Evolutionary conservation across 2,113 vertebrate species (phyloP), one percentile per base, ranked within the genome.

Genomic region (Sinocyclocheilus grahami): DNA sequence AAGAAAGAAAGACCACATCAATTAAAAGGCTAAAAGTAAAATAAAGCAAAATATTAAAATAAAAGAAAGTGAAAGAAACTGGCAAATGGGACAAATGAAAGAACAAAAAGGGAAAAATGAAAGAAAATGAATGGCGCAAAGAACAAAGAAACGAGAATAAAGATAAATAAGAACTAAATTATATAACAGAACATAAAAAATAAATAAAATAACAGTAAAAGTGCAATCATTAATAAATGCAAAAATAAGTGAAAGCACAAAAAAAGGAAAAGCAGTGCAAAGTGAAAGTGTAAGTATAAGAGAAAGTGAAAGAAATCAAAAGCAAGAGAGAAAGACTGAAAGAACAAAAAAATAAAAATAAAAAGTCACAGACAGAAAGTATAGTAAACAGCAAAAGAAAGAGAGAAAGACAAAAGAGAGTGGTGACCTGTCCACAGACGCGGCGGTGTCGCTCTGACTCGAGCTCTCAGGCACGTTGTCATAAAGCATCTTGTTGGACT

Each of bases 401-500:
- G 33, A 84, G 7, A 24, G 27, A 7, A 11, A 63, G 39, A 10
- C 0, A 63, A 7, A 42, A 11, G 7, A 1, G 37, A 62, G 16
- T 69, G 5, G 92, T 95, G 10, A 96, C 97, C 90, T 94, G 87
- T 93, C 93, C 9, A 60, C 72, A 2, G 88, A 20, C 0, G 74
- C 5, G 1, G 86, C 82, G 16, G 93, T 58, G 67, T 93, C 93
- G 37, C 90, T 94, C 62, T 94, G 94, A 10, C 77, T 86, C 1
- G 89, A 91, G 0, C 93, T 94, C 88, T 99, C 97, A 79, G 95
- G 93, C 55, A 97, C 95, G 86, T 95, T 98, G 89, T 99, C 97
- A 53, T 98, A 99, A 7, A 99, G 94, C 86, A 98, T 95, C 88
- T 97, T 99, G 91, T 99, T 96, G 60, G 96, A 97, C 95, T 99